These are phyloP conservation scores for Hyperopisus bebe DNA, from an alignment of 2,113 vertebrate species.

Conservation along the genomic window DNA sequence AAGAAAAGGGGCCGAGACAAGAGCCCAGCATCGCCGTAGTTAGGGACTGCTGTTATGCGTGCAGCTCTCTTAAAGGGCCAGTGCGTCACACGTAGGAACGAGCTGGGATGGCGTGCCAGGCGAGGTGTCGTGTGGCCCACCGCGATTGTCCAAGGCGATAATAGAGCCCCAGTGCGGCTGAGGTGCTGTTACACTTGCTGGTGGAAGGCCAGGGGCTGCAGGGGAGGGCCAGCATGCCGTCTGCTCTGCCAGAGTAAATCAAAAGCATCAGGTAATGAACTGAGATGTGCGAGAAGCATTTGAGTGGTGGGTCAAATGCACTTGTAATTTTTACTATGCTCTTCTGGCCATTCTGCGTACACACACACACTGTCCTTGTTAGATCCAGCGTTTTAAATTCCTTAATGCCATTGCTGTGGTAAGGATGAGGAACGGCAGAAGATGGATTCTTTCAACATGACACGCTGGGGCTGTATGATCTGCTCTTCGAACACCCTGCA, in stretches of 20 bases:
- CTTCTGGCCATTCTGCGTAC: background rate
- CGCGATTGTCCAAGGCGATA: background rate
- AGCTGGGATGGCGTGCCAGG: background rate
- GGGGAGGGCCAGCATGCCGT: background rate
- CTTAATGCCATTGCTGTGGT: background rate
- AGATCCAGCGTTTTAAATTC: background rate
- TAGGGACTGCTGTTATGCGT: background rate
- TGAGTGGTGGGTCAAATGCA: background rate
- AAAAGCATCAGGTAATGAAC: slow-evolving; percentile 1
- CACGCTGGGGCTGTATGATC: background rate
- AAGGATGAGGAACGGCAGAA: background rate
- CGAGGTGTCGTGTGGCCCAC: background rate
- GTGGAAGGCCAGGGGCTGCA: background rate
- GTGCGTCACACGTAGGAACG: background rate
- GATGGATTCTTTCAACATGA: background rate
- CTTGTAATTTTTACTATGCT: background rate
- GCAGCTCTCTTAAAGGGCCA: background rate
- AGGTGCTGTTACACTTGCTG: background rate
- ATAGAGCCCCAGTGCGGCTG: background rate
- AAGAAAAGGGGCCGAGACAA: background rate
- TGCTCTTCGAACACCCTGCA: background rate
- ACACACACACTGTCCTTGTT: background rate
- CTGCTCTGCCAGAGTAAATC: background rate
- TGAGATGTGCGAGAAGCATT: background rate
- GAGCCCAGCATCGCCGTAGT: background rate